Evolutionary conservation across 2,888 invertebrate genomes (phyloP), one percentile per base, ranked within the genome.

Genomic region (Rhaphigaster nebulosa): DNA sequence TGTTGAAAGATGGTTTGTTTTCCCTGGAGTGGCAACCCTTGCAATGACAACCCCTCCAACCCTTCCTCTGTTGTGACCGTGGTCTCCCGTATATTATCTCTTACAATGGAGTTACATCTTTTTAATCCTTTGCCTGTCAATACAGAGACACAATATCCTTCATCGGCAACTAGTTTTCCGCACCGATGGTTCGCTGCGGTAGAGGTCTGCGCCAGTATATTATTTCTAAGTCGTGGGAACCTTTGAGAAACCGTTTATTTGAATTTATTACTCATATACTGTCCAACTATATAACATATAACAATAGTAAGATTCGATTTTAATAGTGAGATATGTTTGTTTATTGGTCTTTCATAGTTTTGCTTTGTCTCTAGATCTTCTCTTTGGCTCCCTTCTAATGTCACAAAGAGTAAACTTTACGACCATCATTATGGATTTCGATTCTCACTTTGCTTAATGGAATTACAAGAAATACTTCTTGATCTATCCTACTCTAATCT

Each of bases 1-100:
- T 89, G 65, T 70, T 89, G 89, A 89, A 52, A 89, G 65, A 89
- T 89, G 65, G 89, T 89, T 89, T 89, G 89, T 89, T 89, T 89
- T 89, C 89, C 45, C 52, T n/a, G n/a, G 56, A 34, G 65, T 54
- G 60, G 23, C 60, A 88, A 54, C 88, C 60, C 88, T 56, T 23
- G 88, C 60, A 65, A 10, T 65, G 76, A 29, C 89, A 70, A 41
- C 89, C 70, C 76, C 60, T 20, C 88, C 1, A 26, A 4, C 41
- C 65, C 38, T 38, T 38, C 41, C 34, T 65, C 88, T 88, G 88
- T 88, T 88, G 88, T 88, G 88, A 88, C 60, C 88, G 45, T 65
- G 88, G 65, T 15, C 87, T 87, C n/a, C 87, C 34, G 54, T 87
- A 87, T 87, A 87, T 87, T 87, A 87, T 87, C 56, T 50, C 18